Percentiles rank a stretch among this genome's conserved stretches.
Conservation (phyloP, 2,797 vertebrate species). For the Geotrypetes seraphini region DNA sequence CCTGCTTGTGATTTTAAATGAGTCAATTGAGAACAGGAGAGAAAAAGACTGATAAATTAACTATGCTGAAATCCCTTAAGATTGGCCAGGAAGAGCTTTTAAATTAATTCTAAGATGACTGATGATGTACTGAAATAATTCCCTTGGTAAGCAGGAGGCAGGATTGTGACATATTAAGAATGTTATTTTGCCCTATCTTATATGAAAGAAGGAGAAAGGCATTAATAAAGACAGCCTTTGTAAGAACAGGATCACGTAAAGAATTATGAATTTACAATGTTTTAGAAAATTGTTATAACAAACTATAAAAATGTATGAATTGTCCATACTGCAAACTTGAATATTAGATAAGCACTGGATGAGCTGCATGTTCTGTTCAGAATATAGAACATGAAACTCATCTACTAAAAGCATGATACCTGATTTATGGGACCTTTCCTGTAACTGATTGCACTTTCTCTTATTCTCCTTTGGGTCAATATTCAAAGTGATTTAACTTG, state of each 20-base stretch:
- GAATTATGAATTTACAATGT: not conserved
- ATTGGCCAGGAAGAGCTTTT: not conserved
- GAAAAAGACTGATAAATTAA: slow-evolving; percentile 5
- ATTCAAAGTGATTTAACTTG: too few relatives aligned
- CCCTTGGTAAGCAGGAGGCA: not conserved
- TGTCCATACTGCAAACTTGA: too few relatives aligned
- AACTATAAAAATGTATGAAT: too few relatives aligned
- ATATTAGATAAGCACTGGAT: too few relatives aligned
- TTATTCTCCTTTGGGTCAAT: too few relatives aligned
- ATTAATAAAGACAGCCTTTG: not conserved
- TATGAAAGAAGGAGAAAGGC: too few relatives aligned
- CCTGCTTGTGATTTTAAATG: not conserved
- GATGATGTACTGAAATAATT: slow-evolving; percentile 14
- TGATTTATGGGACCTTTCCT: too few relatives aligned
- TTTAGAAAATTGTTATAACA: too few relatives aligned
- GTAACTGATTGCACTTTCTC: too few relatives aligned
- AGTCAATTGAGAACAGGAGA: not conserved
- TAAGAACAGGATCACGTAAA: not conserved
- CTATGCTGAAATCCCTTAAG: not conserved
- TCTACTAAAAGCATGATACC: too few relatives aligned
- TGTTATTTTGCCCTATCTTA: not conserved
- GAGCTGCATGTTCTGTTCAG: too few relatives aligned
- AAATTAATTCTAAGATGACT: slow-evolving; percentile 12
- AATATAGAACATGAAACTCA: too few relatives aligned
- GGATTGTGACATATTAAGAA: fast-evolving